Evolutionary conservation across 2,888 invertebrate species (phyloP), one percentile per base, ranked within the genome.

Genomic region (Idaea dimidiata): DNA sequence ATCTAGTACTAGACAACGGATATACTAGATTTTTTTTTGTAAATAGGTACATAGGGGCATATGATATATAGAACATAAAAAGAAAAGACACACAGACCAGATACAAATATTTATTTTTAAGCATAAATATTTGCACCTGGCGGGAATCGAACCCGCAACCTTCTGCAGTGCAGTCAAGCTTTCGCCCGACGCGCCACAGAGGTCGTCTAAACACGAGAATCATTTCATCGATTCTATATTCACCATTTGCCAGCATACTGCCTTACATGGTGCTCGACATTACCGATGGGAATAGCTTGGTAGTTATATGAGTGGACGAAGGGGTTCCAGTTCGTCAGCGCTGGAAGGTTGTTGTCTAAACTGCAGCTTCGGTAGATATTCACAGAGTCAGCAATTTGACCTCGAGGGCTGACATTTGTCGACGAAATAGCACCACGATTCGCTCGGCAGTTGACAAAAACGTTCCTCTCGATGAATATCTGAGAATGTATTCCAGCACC

Each of bases 381-480:
- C 43, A 43, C 43, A 14, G 43, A 43, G 43, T 43, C 14, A 43
- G 43, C 43, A 14, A 43, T 43, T 43, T 43, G 43, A 1, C 57
- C 57, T 7, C 56, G 55, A 33, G 58, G 57, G 1, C 62, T 16
- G n/a, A 43, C 56, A 7, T 57, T 57, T 17, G 57, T 17, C 14
- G 57, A 57, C 31, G 43, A 43, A 57, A 57, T 57, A 18, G 57
- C 31, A 31, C 57, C 16, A 32, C 24, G 24, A 16, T 24, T 31
- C 16, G 31, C 31, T 31, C n/a, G 57, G 32, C 24, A 57, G 56
- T 56, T 56, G 18, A 56, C 18, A 18, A 56, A 59, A 18, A 59
- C 59, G 17, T 58, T 55, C 32, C 10, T 55, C 10, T 56, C 56
- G 5, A 18, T 18, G 56, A 17, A 56, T 17, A 56, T 56, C 17